phyloP scores from a whole-genome alignment of 2,888 invertebrate genomes.

The Patella depressa region DNA sequence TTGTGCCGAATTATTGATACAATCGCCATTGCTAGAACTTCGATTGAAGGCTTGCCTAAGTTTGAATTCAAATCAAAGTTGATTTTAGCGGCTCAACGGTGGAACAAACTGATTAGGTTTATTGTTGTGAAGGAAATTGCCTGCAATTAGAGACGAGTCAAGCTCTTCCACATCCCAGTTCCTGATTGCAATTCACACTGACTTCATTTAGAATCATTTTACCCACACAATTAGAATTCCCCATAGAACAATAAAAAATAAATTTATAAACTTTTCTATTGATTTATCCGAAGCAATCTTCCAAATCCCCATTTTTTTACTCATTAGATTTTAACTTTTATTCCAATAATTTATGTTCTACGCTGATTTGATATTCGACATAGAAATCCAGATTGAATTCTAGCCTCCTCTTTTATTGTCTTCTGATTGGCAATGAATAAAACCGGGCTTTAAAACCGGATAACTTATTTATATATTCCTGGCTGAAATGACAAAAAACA shows the following conservation, averaged over 20 bases:
- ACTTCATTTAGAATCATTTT: slow-evolving; percentile 9
- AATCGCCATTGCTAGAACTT: not conserved
- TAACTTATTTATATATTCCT: too few relatives aligned
- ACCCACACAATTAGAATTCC: not conserved
- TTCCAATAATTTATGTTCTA: too few relatives aligned
- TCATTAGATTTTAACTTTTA: not conserved
- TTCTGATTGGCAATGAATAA: too few relatives aligned
- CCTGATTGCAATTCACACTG: slow-evolving; percentile 1
- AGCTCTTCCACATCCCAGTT: not conserved
- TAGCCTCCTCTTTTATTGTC: too few relatives aligned
- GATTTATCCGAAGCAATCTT: too few relatives aligned
- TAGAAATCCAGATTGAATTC: too few relatives aligned
- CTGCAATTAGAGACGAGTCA: slow-evolving; percentile 3
- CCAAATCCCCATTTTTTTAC: not conserved
- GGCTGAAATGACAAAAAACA: too few relatives aligned
- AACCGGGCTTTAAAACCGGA: too few relatives aligned
- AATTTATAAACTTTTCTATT: not conserved
- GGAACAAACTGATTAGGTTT: slow-evolving; percentile 2
- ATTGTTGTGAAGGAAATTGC: slow-evolving; percentile 4
- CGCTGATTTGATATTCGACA: too few relatives aligned
- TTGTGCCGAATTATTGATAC: slow-evolving; percentile 8
- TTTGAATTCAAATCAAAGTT: slow-evolving; percentile 12
- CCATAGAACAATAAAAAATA: not conserved
- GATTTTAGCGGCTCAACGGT: not conserved
- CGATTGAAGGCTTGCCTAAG: slow-evolving; percentile 2